Base-by-base conservation (phyloP, 2,888 invertebrate species). In the Lithophane socia region DNA sequence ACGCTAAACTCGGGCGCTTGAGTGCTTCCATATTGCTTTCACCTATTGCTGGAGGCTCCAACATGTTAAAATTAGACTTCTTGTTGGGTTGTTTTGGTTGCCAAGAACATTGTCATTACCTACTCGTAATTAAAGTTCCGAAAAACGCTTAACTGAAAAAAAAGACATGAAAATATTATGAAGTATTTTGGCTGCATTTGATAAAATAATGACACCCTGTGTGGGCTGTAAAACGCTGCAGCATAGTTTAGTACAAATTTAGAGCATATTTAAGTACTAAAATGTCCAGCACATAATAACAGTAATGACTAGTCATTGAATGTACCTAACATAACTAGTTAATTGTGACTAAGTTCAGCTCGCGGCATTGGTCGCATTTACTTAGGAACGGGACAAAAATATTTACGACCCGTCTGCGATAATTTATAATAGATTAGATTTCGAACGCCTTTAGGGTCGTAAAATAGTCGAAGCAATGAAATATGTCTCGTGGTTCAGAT, bases 351-450 rank as follows among this genome's bases (percentile, higher is more conserved):
- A 79, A 73, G 52, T 75, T 70, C 70, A 64, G 70, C 84, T 77
- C 58, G 70, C 74, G 70, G 85, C 76, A 54, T 56, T 79, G 61
- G 60, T 70, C 63, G 56, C 74, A 71, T 84, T 84, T 74, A 73
- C 71, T 73, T 72, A 52, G 52, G 75, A 84, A 75, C 58, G 63
- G 64, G 29, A 18, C 82, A 75, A 78, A 84, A 80, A 77, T 84
- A 84, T 84, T 80, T 75, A 84, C 68, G 73, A 74, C 54, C 71
- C 16, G 63, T 42, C 72, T 52, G 60, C n/a, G 63, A 77, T 84
- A 84, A 80, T 84, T 84, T 80, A 83, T 80, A 77, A 80, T 58
- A 76, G 84, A 83, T 75, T 84, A 63, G 58, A 72, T 84, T 83
- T 84, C 68, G 69, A 68, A 58, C 76, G 73, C 74, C 65, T 76